Conservation (phyloP, 23 tunicate species). For the Trididemnum clinides region DNA sequence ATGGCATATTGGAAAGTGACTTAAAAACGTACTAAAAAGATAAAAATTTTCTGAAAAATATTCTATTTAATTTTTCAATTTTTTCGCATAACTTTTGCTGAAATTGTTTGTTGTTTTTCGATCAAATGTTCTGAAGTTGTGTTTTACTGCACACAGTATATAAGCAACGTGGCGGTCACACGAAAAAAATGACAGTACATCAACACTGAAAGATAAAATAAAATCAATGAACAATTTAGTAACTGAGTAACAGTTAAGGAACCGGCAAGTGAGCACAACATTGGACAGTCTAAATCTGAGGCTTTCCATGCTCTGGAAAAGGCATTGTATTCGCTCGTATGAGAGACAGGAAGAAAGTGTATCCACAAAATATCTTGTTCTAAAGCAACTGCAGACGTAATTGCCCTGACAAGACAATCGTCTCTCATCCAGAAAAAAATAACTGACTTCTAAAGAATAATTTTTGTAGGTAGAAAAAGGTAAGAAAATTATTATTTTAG, state of each 20-base stretch:
- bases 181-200: no score
- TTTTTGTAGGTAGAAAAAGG: background rate
- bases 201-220: no score
- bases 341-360: background rate
- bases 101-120: no score
- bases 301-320: background rate
- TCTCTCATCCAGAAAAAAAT: background rate
- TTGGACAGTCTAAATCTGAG: background rate
- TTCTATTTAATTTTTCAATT: no score
- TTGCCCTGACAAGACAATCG: background rate
- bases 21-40: background rate
- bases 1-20: background rate
- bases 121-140: no score
- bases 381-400: background rate
- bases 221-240: no score
- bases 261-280: background rate
- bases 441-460: background rate
- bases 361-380: background rate
- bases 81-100: no score
- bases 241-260: no score
- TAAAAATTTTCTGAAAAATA: background rate
- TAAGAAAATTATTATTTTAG: background rate
- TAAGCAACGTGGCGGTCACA: no score
- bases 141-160: no score
- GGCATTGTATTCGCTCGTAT: background rate